Base-by-base conservation (phyloP, 2,797 vertebrate species). In the Hypotaenidia philippensis region DNA sequence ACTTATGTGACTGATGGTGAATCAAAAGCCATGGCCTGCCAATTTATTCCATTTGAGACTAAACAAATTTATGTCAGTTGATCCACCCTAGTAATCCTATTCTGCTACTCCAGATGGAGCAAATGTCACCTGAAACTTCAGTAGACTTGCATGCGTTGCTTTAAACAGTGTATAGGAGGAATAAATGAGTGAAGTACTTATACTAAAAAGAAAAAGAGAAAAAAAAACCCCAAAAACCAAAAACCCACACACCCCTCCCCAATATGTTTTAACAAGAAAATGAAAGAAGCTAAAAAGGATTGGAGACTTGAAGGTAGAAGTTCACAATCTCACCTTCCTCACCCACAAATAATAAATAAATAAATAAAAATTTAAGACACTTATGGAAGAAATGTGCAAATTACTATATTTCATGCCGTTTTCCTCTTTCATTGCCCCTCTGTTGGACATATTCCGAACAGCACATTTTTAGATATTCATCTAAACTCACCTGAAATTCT, bases 331-430 rank as follows among this genome's bases (percentile, higher is more conserved):
- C 20, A 31, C 29, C 5, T 69, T 86, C 8, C 3, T 45, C 10
- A 59, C 36, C 3, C 6, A 4, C 23, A 7, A 41, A 55, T 55
- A 70, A 64, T 66, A 29, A 18, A 11, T 4, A 4, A 21, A 29
- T 18, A 18, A 20, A 5, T 3, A 10, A 19, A 18, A 19, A 19
- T n/a, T n/a, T 13, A 59, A 56, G 23, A 8, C 0, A 1, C 1
- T 3, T 29, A 12, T 49, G 12, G 27, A 68, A 49, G 5, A 74
- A 34, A 22, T 63, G 34, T 77, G 7, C 2, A 60, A 60, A 21
- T 81, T 55, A 23, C 1, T 88, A 2, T 27, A 2, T 40, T 71
- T 45, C 5, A 2, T 20, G 6, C 38, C 38, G 6, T 40, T 89
- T 69, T 81, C 27, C n/a, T 57, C 36, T 55, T 68, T 56, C 1